Evolutionary conservation across 2,113 vertebrate species (phyloP).

Genomic region (Oryzias woworae): DNA sequence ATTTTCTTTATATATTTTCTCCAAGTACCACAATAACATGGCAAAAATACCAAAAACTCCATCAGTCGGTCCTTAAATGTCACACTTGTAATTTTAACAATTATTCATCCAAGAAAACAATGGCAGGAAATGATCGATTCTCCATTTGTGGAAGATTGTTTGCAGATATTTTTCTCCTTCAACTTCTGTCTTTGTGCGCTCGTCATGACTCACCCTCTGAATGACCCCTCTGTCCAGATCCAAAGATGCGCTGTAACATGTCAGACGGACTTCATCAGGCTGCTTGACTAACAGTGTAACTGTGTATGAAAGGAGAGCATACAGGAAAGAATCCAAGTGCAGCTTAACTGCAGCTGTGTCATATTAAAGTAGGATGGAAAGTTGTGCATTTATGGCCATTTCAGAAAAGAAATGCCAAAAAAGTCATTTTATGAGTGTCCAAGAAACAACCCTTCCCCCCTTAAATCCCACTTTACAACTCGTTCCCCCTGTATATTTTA

Average conservation of each 20-base stretch:
- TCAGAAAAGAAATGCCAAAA: not conserved
- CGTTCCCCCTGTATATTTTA: not conserved
- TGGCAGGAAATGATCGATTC: not conserved
- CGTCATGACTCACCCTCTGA: slow-evolving; percentile 1
- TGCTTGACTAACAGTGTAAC: slow-evolving; percentile 33
- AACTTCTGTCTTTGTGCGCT: slow-evolving; percentile 3
- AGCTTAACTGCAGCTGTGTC: slow-evolving; percentile 7
- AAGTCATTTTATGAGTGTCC: not conserved
- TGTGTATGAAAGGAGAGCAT: slow-evolving; percentile 4
- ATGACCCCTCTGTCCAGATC: not conserved
- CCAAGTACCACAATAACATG: no score
- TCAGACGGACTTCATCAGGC: slow-evolving; percentile 42
- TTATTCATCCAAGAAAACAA: not conserved
- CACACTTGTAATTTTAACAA: not conserved
- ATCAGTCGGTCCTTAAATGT: not conserved
- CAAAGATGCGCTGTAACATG: slow-evolving; percentile 1
- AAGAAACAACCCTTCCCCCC: not conserved
- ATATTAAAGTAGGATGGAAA: not conserved
- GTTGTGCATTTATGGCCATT: not conserved
- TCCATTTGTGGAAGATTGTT: not conserved
- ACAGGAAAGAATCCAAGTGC: slow-evolving; percentile 29
- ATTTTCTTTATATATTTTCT: no score
- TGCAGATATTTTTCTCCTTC: not conserved
- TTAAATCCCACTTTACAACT: not conserved
- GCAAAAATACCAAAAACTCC: no score